A percentile compares a stretch with the other conserved stretches of the same genome.
These are phyloP conservation scores for Bellardia bayeri DNA, from an alignment of 2,888 invertebrate genomes.

Conservation along the genomic window DNA sequence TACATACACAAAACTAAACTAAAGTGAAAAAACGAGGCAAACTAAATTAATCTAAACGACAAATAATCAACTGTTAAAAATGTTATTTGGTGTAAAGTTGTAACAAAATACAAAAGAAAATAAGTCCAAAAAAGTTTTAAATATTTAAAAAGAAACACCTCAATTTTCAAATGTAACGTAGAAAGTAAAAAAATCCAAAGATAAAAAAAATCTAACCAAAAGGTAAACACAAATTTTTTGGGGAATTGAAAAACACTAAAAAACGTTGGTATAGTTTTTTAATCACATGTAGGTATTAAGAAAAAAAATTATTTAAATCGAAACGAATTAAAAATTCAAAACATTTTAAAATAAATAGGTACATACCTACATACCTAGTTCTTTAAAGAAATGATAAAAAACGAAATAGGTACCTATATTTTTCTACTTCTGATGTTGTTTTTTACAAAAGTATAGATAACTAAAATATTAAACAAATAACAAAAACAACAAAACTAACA, in stretches of 20 bases:
- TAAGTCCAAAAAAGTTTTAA: conserved; percentile 1
- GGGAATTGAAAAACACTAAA: conserved; percentile 13
- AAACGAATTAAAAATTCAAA: conserved; percentile 45
- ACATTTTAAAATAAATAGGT: conserved; percentile 19
- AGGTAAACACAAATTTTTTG: conserved; percentile 63
- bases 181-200: conserved; percentile 50
- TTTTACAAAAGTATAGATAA: conserved; percentile 73
- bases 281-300: conserved; percentile 17
- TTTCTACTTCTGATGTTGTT: conserved; percentile 21
- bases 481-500: conserved; percentile 62
- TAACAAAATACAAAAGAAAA: conserved; percentile 14
- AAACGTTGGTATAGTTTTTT: conserved; percentile 5
- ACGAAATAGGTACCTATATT: conserved; percentile 46
- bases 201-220: conserved; percentile 54
- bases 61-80: conserved; percentile 15
- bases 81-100: conserved; percentile 13
- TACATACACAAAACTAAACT: conserved; percentile 53
- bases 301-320: conserved; percentile 15
- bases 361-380: too few relatives aligned
- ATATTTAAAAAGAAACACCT: conserved; percentile 24
- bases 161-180: conserved; percentile 68
- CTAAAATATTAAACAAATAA: conserved; percentile 71
- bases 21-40: conserved; percentile 20
- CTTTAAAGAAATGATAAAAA: conserved; percentile 73
- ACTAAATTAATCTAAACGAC: background rate